Conservation (phyloP, 1,140 invertebrate species). For the Neuroterus valhalla region DNA sequence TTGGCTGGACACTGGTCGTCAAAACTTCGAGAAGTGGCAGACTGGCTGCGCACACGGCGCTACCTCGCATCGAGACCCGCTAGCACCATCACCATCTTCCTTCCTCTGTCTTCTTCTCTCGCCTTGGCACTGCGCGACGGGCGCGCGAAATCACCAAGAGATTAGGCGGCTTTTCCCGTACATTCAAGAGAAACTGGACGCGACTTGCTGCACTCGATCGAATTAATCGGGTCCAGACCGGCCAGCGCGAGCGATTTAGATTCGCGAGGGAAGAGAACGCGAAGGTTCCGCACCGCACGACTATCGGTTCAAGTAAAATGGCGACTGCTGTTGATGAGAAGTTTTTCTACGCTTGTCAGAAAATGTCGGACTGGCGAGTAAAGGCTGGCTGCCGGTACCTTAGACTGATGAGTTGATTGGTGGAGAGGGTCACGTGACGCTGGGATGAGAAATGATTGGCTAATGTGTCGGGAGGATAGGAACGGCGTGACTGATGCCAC, state of each 20-base stretch:
- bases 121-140: constrained; percentile 43
- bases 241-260: constrained; percentile 60
- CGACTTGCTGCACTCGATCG: constrained; percentile 50
- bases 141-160: constrained; percentile 64
- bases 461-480: constrained; percentile 44
- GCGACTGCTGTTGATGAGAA: constrained; percentile 91
- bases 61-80: constrained; percentile 60
- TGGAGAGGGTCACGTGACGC: constrained; percentile 66
- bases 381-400: constrained; percentile 75
- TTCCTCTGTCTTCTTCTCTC: constrained; percentile 38
- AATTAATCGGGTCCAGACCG: constrained; percentile 54
- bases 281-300: constrained; percentile 72
- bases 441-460: constrained; percentile 44
- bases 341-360: constrained; percentile 94
- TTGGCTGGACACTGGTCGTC: constrained; percentile 51
- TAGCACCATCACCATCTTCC: constrained; percentile 66
- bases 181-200: constrained; percentile 51
- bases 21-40: constrained; percentile 53
- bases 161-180: constrained; percentile 55
- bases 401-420: constrained; percentile 64
- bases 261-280: constrained; percentile 60
- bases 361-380: constrained; percentile 86
- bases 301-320: constrained; percentile 88
- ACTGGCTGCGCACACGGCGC: constrained; percentile 71
- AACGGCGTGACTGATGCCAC: constrained; percentile 53